A percentile compares a stretch with the other conserved stretches of the same genome.
Evolutionary conservation across 2,113 vertebrate genomes (phyloP).

Genomic region (Pituophis catenifer): DNA sequence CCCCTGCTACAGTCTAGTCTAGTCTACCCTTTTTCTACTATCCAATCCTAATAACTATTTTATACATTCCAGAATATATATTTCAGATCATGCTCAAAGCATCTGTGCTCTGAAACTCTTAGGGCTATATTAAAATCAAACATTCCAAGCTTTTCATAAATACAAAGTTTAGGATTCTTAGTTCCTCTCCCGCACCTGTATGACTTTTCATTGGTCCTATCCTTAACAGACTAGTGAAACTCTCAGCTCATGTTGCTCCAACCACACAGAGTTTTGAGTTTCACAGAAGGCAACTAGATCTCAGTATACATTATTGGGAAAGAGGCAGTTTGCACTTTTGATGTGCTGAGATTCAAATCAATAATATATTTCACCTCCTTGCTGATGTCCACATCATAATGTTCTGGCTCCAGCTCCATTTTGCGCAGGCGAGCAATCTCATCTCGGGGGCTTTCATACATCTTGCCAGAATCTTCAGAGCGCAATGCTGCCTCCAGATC

Average conservation of each 20-base stretch:
- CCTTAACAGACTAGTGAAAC: too few species aligned
- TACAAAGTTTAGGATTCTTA: background rate
- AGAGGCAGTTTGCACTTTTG: background rate
- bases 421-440: constrained; percentile 91
- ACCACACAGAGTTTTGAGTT: background rate
- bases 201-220: background rate
- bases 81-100: background rate
- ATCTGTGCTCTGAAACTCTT: background rate
- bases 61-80: background rate
- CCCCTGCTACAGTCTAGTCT: background rate
- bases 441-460: constrained; percentile 86
- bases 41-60: background rate
- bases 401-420: constrained; percentile 81
- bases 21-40: background rate
- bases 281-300: background rate
- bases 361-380: constrained; percentile 74
- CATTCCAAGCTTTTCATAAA: background rate
- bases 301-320: background rate
- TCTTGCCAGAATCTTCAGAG: constrained; percentile 66
- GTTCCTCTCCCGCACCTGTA: fast-evolving
- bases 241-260: background rate
- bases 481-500: constrained; percentile 88
- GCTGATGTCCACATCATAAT: constrained; percentile 78
- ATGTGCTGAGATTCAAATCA: background rate
- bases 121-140: background rate